Percentiles rank a stretch among this genome's conserved stretches.
Conservation (phyloP, 2,113 vertebrate species). For the Pithys albifrons region DNA sequence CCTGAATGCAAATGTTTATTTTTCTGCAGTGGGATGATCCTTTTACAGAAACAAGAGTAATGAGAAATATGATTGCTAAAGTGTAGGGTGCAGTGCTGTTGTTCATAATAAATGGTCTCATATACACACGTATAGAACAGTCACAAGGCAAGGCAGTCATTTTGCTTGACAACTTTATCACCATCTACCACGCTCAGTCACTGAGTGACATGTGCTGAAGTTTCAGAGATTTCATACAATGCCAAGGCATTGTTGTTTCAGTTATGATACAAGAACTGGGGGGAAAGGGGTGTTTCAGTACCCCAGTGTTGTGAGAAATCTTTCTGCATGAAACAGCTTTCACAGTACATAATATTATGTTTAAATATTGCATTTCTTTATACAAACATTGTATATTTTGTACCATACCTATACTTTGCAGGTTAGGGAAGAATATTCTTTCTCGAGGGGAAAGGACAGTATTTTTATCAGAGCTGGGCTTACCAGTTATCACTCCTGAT, state of each 20-base stretch:
- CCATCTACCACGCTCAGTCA: not conserved
- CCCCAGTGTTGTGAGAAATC: not conserved
- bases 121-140: not conserved
- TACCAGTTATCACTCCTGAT: not conserved
- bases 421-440: not conserved
- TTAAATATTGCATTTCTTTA: not conserved
- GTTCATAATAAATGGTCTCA: not conserved
- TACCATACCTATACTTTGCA: not conserved
- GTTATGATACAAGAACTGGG: not conserved
- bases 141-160: not conserved
- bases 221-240: not conserved
- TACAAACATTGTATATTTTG: not conserved
- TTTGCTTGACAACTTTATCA: not conserved
- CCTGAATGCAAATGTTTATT: not conserved
- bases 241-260: not conserved
- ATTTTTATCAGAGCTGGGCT: not conserved
- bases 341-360: not conserved
- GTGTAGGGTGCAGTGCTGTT: not conserved
- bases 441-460: not conserved
- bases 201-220: accelerated
- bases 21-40: not conserved
- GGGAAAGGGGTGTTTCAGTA: not conserved
- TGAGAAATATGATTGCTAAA: not conserved
- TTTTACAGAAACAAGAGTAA: not conserved
- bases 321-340: not conserved